Base-by-base conservation (phyloP, 2,888 invertebrate species). In the Apotomis betuletana region DNA sequence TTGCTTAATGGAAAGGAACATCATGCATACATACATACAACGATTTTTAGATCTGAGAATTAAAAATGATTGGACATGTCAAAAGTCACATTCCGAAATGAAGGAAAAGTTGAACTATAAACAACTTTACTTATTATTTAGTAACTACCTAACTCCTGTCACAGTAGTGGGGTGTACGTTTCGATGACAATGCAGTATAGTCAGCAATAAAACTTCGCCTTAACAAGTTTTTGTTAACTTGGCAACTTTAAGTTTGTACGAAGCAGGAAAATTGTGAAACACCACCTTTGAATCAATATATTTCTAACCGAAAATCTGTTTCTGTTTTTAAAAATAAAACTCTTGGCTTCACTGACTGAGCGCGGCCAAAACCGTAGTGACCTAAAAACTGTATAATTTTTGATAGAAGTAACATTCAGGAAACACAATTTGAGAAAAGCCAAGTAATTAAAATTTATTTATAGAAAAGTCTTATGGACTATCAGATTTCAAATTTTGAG, bases 101-200 rank as follows among this genome's bases (percentile, higher is more conserved):
- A 46, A n/a, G 12, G 9, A 36, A 62, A 65, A 44, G 41, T 57
- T 49, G 49, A 49, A 49, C 8, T 46, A 6, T 3, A 62, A 15
- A 27, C 5, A 51, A 3, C 54, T 62, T n/a, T 36, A 54, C 15
- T 4, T 44, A 5, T 57, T 12, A 55, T 63, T 63, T 55, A 8
- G 13, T 27, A 57, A 57, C 5, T 46, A n/a, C n/a, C n/a, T n/a
- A 55, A 44, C 41, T 49, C 27, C 61, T 62, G 46, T 65, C n/a
- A n/a, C 9, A 46, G 55, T 44, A 46, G 54, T n/a, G 27, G 55
- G 46, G 65, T 12, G 55, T n/a, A 65, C 6, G 55, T 65, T 65
- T 65, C 46, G 65, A 65, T 65, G 65, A 65, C 36, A 65, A 57
- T 55, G 46, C 65, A 65, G 57, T 54, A 64, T 65, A 15, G 46